Conservation (phyloP, 2,888 invertebrate genomes). For the Melinopterus prodromus region DNA sequence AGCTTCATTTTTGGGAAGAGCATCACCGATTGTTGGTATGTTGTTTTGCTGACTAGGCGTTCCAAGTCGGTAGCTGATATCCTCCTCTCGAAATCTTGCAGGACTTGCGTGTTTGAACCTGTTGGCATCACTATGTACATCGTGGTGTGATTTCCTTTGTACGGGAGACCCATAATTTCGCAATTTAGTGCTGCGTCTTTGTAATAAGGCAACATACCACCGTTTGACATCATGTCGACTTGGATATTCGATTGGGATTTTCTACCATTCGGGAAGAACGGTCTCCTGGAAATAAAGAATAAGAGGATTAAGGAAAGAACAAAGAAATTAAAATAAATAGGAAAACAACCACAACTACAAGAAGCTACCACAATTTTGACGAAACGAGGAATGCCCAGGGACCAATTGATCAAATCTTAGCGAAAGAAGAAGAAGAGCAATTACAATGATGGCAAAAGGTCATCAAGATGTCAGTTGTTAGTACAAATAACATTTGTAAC, state of each 20-base stretch:
- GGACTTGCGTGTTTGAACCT: conserved; percentile 59
- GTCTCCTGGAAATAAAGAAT: conserved; percentile 60
- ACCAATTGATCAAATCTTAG: not conserved
- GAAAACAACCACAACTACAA: not conserved
- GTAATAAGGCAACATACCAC: conserved; percentile 67
- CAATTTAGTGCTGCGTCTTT: conserved; percentile 63
- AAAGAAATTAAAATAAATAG: too few relatives aligned
- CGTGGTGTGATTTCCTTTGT: conserved; percentile 70
- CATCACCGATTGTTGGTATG: conserved; percentile 63
- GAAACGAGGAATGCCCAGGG: too few relatives aligned
- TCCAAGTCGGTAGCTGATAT: conserved; percentile 64
- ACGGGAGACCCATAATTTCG: conserved; percentile 75
- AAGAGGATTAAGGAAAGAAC: too few relatives aligned
- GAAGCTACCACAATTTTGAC: too few relatives aligned
- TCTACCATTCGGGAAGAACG: conserved; percentile 65
- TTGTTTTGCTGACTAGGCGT: conserved; percentile 61
- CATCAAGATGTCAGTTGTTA: too few relatives aligned
- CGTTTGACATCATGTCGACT: conserved; percentile 74
- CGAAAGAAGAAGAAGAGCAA: not conserved
- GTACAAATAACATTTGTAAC: too few relatives aligned
- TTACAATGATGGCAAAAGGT: too few relatives aligned
- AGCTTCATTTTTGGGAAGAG: conserved; percentile 79
- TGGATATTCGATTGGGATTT: conserved; percentile 56
- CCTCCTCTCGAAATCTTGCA: conserved; percentile 62
- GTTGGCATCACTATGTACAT: conserved; percentile 75